Evolutionary conservation across 1,140 invertebrate genomes (phyloP).

Genomic region (Papilio xuthus): DNA sequence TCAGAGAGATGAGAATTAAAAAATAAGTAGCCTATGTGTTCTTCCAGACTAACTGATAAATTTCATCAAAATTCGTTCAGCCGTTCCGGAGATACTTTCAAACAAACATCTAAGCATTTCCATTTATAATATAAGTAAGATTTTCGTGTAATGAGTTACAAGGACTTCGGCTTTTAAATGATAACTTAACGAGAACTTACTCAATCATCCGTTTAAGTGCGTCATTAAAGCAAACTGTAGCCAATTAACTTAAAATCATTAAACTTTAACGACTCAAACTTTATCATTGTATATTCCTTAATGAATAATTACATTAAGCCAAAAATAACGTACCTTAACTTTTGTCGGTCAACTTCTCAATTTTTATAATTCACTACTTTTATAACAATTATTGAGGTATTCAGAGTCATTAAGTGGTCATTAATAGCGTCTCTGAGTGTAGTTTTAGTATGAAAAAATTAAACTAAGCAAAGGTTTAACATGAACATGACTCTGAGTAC

Average conservation of each 20-base stretch:
- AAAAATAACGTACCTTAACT: not conserved
- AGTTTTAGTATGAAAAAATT: not conserved
- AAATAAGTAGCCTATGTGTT: no score
- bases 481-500: no score
- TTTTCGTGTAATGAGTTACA: not conserved
- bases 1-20: no score
- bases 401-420: no score
- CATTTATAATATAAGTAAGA: no score
- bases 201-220: conserved; percentile 4
- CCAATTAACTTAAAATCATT: not conserved
- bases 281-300: not conserved
- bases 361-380: no score
- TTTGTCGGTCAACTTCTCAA: not conserved
- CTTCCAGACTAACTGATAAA: no score
- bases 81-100: no score
- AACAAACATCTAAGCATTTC: no score
- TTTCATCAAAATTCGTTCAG: no score
- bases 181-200: conserved; percentile 18
- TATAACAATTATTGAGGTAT: no score
- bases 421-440: no score
- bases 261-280: not conserved
- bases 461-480: not conserved
- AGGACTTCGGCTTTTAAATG: not conserved
- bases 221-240: not conserved
- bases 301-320: not conserved